phyloP scores from a whole-genome alignment of 1,140 invertebrate genomes.

The Atta cephalotes region DNA sequence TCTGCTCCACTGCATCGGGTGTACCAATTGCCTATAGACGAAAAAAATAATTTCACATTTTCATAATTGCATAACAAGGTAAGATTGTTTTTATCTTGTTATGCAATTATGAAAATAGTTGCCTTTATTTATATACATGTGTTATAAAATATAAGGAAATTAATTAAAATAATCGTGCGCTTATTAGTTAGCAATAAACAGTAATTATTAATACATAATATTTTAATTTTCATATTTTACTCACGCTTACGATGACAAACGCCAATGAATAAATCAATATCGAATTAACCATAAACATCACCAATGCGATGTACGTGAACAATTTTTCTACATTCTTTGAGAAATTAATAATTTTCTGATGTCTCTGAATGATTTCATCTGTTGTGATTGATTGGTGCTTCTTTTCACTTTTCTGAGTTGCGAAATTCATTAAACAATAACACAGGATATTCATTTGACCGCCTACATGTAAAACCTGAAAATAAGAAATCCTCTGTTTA shows the following conservation, averaged over 20 bases:
- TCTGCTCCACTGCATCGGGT: not conserved
- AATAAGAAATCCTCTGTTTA: no score
- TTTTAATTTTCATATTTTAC: conserved; percentile 13
- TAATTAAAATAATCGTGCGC: not conserved
- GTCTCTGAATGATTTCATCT: conserved; percentile 34
- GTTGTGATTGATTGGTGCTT: not conserved
- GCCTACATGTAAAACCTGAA: no score
- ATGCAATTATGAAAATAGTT: not conserved
- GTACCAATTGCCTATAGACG: conserved; percentile 43
- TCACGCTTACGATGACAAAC: conserved; percentile 62
- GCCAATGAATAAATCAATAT: conserved; percentile 58
- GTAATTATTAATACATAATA: not conserved
- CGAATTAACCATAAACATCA: conserved; percentile 60
- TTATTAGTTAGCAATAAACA: not conserved
- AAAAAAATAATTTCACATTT: not conserved
- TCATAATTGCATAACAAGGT: no score
- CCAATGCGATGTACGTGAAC: conserved; percentile 51
- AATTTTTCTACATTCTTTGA: conserved; percentile 51
- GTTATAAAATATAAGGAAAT: not conserved
- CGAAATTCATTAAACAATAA: no score
- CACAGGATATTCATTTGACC: no score
- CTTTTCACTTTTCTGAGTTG: no score
- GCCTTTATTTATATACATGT: not conserved
- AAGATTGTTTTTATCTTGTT: not conserved
- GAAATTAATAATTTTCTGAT: conserved; percentile 59